These are phyloP conservation scores for Stichodactyla helianthus DNA, from an alignment of 64 coral and sea anemone genomes.

Conservation along the genomic window DNA sequence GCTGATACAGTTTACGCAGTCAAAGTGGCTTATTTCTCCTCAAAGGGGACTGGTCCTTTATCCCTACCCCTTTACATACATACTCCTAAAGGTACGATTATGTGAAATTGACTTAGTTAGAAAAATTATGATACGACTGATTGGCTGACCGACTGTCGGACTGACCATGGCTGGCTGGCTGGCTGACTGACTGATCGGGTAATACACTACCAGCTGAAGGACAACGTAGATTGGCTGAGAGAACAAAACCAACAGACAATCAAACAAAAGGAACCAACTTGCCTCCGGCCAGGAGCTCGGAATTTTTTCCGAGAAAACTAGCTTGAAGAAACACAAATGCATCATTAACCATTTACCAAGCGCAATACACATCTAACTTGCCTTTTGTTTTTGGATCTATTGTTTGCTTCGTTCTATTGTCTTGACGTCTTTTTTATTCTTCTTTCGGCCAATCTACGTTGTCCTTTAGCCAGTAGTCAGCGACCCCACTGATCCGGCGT, in stretches of 20 bases:
- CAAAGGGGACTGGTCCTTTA: background rate
- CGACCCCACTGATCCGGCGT: no score
- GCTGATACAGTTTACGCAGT: background rate
- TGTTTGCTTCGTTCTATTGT: background rate
- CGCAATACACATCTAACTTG: no score
- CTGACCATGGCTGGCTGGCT: background rate
- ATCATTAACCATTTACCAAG: no score
- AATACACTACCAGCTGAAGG: no score
- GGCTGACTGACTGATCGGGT: background rate
- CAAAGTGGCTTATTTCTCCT: constrained; percentile 11
- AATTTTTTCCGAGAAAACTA: no score
- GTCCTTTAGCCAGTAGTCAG: no score
- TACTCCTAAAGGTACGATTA: background rate
- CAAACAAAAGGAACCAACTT: no score
- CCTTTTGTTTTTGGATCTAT: background rate
- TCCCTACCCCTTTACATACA: background rate
- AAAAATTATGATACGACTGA: background rate
- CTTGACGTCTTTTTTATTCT: background rate
- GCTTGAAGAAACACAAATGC: no score
- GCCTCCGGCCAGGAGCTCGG: no score
- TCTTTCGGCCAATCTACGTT: no score
- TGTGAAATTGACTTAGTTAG: background rate
- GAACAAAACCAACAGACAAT: no score
- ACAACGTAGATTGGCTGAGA: no score
- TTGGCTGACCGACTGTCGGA: background rate